Conservation (phyloP, 1,140 invertebrate genomes). For the Zaprionus capensis region DNA sequence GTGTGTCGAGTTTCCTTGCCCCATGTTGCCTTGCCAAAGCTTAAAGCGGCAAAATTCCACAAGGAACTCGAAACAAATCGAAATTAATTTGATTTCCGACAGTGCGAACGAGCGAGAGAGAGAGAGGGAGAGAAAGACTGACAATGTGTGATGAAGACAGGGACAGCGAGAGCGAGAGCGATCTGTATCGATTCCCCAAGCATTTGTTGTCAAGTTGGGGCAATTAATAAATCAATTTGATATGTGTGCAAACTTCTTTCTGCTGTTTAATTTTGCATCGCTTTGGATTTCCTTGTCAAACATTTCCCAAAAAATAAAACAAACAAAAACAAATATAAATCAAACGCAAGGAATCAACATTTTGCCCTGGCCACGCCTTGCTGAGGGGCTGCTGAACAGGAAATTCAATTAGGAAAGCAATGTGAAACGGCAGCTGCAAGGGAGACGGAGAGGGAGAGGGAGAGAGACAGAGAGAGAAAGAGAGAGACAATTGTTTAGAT, state of each 20-base stretch:
- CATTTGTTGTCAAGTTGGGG: conserved; percentile 56
- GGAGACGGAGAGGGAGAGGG: not conserved
- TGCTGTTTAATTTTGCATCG: conserved; percentile 61
- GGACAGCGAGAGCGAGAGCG: not conserved
- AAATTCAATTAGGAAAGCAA: conserved; percentile 59
- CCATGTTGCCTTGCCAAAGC: not conserved
- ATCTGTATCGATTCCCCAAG: conserved; percentile 25
- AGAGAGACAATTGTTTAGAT: too few species aligned
- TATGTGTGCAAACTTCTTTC: conserved; percentile 29
- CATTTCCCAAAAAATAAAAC: conserved; percentile 12
- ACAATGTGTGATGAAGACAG: not conserved
- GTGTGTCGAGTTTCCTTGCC: not conserved
- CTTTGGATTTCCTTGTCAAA: conserved; percentile 62
- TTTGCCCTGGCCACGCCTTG: not conserved
- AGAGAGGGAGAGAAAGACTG: too few species aligned
- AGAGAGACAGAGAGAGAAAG: too few species aligned
- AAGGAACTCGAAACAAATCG: conserved; percentile 68
- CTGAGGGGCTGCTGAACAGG: conserved; percentile 23
- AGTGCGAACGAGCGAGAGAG: conserved; percentile 2
- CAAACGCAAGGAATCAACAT: conserved; percentile 50
- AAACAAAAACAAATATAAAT: conserved; percentile 19
- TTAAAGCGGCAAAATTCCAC: conserved; percentile 59
- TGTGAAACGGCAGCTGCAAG: conserved; percentile 23
- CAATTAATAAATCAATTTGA: conserved; percentile 78
- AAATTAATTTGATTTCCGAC: conserved; percentile 66